Evolutionary conservation across 2,113 vertebrate genomes (phyloP).

Genomic region (Ranitomeya imitator): DNA sequence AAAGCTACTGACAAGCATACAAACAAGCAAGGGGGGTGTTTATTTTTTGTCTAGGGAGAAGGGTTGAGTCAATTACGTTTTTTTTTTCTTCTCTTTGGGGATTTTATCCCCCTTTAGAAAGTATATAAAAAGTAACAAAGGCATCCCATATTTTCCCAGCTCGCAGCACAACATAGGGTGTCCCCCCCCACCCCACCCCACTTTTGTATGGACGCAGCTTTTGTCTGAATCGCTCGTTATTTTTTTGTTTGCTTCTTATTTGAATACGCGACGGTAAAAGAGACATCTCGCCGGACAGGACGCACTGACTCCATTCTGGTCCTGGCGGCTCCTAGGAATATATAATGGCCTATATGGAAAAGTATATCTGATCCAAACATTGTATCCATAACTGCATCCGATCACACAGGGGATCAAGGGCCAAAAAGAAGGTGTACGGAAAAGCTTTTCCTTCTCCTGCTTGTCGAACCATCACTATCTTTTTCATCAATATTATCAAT

Average conservation of each 20-base stretch:
- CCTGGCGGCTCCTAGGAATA: not conserved
- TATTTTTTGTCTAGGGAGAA: constrained; percentile 83
- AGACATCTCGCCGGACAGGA: constrained; percentile 5
- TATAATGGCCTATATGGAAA: not conserved
- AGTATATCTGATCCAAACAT: not conserved
- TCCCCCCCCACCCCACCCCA: no score
- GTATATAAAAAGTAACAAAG: constrained; percentile 58
- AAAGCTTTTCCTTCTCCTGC: no score
- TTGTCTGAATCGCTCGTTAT: constrained; percentile 15
- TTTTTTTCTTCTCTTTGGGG: constrained; percentile 67
- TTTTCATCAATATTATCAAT: no score
- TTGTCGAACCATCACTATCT: no score
- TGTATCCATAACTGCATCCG: no score
- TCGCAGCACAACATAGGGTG: not conserved
- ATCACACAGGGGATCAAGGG: no score
- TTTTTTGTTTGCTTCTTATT: constrained; percentile 33
- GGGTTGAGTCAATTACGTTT: constrained; percentile 72
- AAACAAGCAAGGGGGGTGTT: constrained; percentile 87
- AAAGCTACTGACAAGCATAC: constrained; percentile 84
- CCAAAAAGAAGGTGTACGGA: no score
- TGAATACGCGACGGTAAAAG: constrained; percentile 2
- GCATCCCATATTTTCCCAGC: constrained; percentile 45
- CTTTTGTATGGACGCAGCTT: not conserved
- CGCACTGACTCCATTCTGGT: not conserved
- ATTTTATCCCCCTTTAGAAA: constrained; percentile 69